Evolutionary conservation across 1,140 invertebrate genomes (phyloP), one percentile per base, ranked within the genome.

Genomic region (Diplogasteroides magnus): DNA sequence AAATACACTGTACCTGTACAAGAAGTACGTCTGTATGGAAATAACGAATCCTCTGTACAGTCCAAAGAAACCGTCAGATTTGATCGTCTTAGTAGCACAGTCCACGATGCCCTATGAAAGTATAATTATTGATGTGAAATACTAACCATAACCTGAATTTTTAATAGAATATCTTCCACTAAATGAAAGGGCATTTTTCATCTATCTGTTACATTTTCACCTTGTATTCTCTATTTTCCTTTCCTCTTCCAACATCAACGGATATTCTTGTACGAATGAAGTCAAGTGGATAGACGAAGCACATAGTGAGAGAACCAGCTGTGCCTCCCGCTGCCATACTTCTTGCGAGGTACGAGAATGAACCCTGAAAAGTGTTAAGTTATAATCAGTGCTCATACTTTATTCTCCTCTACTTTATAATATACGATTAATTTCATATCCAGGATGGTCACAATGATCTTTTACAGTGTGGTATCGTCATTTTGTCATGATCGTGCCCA

Each of bases 41-140:
- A 72, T 72, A 13, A 61, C 3, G 56, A 72, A 72, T 68, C 73
- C 73, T 61, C 69, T 32, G 31, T 74, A 74, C 0, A 74, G 56
- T 2, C 73, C 73, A 64, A 19, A 32, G 27, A 73, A 25, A 23
- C 73, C 73, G 28, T 74, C 69, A 19, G 23, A 68, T 56, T 60
- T 37, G 2, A 67, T 56, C 0, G 70, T 72, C 57, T 72, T 61
- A 25, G 56, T 23, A 6, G 61, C 56, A 32, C 70, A 72, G 67
- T 72, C 64, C 1, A 60, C 59, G 28, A 72, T 48, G 23, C 70
- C 70, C 59, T 72, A 57, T n/a, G 57, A 68, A 27, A 48, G 37
- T 48, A 48, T 6, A 48, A 48, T 48, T 11, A n/a, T n/a, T n/a
- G n/a, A n/a, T n/a, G n/a, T n/a, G n/a, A n/a, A n/a, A n/a, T n/a